phyloP scores from a whole-genome alignment of 2,888 invertebrate species.

The Darwinula stevensoni region DNA sequence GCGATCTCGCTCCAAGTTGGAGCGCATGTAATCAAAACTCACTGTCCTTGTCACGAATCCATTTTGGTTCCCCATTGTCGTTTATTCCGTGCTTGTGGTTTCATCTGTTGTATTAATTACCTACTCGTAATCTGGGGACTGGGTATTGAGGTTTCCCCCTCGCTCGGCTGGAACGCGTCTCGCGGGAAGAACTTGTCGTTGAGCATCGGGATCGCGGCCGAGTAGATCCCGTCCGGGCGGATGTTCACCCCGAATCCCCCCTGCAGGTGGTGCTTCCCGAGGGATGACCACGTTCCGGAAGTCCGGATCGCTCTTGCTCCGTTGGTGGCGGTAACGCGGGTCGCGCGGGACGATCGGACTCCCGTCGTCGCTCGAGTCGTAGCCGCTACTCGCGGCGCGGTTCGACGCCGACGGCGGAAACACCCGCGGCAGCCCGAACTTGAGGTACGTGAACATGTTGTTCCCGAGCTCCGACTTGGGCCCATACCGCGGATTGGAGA shows the following conservation, averaged over 20 bases:
- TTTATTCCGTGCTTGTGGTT: too few species aligned
- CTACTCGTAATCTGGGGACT: too few species aligned
- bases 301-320: slow-evolving; percentile 55
- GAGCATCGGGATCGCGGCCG: slow-evolving; percentile 12
- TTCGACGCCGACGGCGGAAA: slow-evolving; percentile 32
- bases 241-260: too few species aligned
- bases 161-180: slow-evolving; percentile 11
- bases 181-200: slow-evolving; percentile 14
- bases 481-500: slow-evolving; percentile 65
- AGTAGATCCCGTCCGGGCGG: slow-evolving; percentile 9
- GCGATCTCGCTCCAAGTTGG: too few species aligned
- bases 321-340: slow-evolving; percentile 7
- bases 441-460: slow-evolving; percentile 76
- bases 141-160: slow-evolving; percentile 8
- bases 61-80: too few species aligned
- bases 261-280: too few species aligned
- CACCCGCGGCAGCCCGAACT: slow-evolving; percentile 71
- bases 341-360: slow-evolving; percentile 10
- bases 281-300: slow-evolving; percentile 35
- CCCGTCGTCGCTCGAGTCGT: slow-evolving; percentile 52
- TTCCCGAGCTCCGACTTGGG: slow-evolving; percentile 66
- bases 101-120: too few species aligned
- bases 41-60: too few species aligned
- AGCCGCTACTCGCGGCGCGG: slow-evolving; percentile 30
- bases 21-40: too few species aligned